Base-by-base conservation (phyloP, 2,888 invertebrate species). In the Eremobia ochroleuca region DNA sequence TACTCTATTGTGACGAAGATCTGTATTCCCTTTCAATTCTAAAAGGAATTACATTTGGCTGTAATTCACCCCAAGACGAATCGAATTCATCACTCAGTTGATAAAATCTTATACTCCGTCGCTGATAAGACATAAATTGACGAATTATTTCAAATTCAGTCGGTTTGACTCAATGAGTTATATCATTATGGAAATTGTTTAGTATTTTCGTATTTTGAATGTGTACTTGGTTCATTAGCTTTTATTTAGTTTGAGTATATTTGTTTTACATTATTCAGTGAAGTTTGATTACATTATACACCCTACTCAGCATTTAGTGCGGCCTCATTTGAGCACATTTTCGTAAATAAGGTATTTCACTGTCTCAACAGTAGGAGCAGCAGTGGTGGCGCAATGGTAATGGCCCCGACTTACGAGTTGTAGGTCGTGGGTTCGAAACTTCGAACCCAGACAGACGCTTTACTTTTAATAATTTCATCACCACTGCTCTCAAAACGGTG, bases 1-100 rank as follows among this genome's bases (percentile, higher is more conserved):
- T 90, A 89, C 89, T 90, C 92, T 88, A 93, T 94, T 94, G 94
- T 94, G 92, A 90, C 92, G 90, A 90, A 93, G 92, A 92, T 93
- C 92, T 91, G 91, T 92, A 92, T 92, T 92, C 91, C 91, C 89
- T 88, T 90, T 92, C 92, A 91, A 90, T 92, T 92, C 91, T 87
- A 90, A 92, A 93, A 92, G 89, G 91, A 92, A 93, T 94, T 93
- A 93, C 92, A 91, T 93, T 92, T 90, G 88, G 89, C 90, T 92
- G 92, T 93, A 92, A 93, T 93, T 94, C 90, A 91, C 89, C 88
- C 90, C 86, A 81, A 85, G 89, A 89, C 87, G 88, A 91, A 91
- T 88, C 85, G 87, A 89, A 91, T 92, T 91, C 90, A 90, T 92
- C 90, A 91, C 86, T 86, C 86, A 85, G 82, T 83, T 85, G 89